Evolutionary conservation across 2,888 invertebrate species (phyloP).

Genomic region (Napeogenes inachia): DNA sequence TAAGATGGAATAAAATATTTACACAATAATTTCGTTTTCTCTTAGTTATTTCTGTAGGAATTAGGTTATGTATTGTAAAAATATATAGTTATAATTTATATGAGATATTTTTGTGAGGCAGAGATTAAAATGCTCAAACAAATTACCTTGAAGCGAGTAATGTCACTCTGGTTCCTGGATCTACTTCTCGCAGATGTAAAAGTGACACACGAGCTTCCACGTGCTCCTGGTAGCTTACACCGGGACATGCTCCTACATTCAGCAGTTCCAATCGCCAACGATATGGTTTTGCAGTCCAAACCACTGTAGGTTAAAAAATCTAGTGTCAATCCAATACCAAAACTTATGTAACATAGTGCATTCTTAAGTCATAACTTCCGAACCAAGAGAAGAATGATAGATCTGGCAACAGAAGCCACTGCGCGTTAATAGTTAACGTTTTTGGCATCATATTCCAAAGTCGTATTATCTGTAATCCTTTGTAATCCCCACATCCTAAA

Average conservation of each 20-base stretch:
- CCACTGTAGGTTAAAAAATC: conserved; percentile 20
- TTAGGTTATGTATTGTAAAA: no score
- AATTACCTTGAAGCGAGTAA: conserved; percentile 87
- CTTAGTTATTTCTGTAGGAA: no score
- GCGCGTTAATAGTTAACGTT: conserved; percentile 24
- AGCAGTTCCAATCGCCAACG: conserved; percentile 90
- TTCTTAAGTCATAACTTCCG: background rate
- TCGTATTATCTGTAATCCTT: conserved; percentile 11
- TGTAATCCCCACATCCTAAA: conserved; percentile 17
- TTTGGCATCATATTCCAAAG: conserved; percentile 22
- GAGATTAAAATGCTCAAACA: no score
- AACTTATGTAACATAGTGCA: no score
- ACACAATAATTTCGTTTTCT: no score
- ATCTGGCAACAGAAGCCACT: conserved; percentile 2
- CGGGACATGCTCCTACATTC: conserved; percentile 87
- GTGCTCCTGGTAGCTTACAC: conserved; percentile 96
- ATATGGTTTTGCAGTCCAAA: conserved; percentile 91
- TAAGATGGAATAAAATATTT: background rate
- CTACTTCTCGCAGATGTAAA: conserved; percentile 88
- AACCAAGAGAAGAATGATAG: background rate
- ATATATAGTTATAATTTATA: no score
- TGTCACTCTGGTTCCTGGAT: conserved; percentile 93
- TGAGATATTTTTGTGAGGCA: conserved; percentile 35
- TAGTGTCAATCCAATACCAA: no score
- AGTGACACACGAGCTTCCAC: conserved; percentile 96